phyloP scores from a whole-genome alignment of 1,140 invertebrate species.

The Drosophila nebulosa region DNA sequence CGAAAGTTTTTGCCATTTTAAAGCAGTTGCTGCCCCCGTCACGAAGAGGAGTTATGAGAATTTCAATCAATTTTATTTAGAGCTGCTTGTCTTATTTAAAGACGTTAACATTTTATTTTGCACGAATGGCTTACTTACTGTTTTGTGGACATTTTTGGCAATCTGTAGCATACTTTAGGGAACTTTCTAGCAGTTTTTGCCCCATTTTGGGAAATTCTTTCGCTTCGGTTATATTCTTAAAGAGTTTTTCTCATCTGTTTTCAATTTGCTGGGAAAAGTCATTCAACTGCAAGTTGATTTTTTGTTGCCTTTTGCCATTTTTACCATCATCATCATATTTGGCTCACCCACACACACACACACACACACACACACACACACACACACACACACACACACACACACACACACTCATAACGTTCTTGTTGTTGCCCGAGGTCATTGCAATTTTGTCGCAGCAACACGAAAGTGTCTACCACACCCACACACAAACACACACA shows the following conservation, averaged over 20 bases:
- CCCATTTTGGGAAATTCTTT: neutral
- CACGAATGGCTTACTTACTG: too few species aligned
- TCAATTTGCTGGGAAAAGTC: constrained; percentile 35
- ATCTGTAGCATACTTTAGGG: neutral
- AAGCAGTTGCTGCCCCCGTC: too few species aligned
- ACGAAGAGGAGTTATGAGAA: too few species aligned
- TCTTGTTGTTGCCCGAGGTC: constrained; percentile 59
- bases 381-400: too few species aligned
- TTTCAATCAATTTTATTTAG: too few species aligned
- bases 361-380: neutral
- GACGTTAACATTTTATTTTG: too few species aligned
- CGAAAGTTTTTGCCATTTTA: too few species aligned
- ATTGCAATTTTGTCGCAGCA: constrained; percentile 56
- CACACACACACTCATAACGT: constrained; percentile 23
- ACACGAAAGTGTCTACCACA: constrained; percentile 59
- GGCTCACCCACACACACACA: constrained; percentile 10
- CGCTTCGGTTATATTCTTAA: neutral
- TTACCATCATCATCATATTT: constrained; percentile 25
- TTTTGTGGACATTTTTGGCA: too few species aligned
- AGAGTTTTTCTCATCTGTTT: neutral
- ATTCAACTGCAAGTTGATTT: constrained; percentile 41
- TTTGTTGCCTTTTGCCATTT: constrained; percentile 21
- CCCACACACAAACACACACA: constrained; percentile 13
- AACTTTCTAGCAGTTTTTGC: neutral
- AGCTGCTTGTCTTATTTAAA: too few species aligned